A percentile compares a stretch with the other conserved stretches of the same genome.
phyloP scores from a whole-genome alignment of 2,888 invertebrate species.

The Pilophorus perplexus region DNA sequence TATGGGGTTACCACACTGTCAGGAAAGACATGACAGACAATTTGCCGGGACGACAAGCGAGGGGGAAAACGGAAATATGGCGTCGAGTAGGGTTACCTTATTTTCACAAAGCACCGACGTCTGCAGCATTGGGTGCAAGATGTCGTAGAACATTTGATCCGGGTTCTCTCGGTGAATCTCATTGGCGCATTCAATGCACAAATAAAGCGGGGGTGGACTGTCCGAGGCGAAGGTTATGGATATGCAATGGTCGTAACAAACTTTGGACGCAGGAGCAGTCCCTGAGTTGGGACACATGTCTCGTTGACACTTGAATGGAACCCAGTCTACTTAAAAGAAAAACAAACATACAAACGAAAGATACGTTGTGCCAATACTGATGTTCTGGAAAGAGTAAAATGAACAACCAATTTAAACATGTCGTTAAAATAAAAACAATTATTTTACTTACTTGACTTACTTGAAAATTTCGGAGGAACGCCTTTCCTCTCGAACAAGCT shows the following conservation, averaged over 20 bases:
- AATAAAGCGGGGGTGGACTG: conserved; percentile 88
- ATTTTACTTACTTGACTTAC: conserved; percentile 53
- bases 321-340: conserved; percentile 60
- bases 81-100: conserved; percentile 65
- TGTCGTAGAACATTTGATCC: conserved; percentile 79
- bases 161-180: conserved; percentile 85
- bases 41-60: no score
- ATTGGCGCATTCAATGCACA: conserved; percentile 95
- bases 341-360: conserved; percentile 21
- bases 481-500: conserved; percentile 87
- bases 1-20: no score
- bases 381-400: no score
- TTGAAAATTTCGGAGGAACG: conserved; percentile 81
- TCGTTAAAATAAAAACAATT: neutral
- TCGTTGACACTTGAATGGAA: conserved; percentile 82
- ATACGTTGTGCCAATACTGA: neutral
- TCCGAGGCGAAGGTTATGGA: conserved; percentile 82
- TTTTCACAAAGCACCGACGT: conserved; percentile 95
- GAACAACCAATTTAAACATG: neutral
- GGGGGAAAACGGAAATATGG: no score
- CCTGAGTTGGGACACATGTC: conserved; percentile 88
- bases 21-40: no score
- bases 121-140: conserved; percentile 89
- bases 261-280: conserved; percentile 83
- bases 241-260: conserved; percentile 90